Percentiles rank a stretch among this genome's conserved stretches.
Evolutionary conservation across 2,797 vertebrate genomes (phyloP).

Genomic region (Mus spretus): DNA sequence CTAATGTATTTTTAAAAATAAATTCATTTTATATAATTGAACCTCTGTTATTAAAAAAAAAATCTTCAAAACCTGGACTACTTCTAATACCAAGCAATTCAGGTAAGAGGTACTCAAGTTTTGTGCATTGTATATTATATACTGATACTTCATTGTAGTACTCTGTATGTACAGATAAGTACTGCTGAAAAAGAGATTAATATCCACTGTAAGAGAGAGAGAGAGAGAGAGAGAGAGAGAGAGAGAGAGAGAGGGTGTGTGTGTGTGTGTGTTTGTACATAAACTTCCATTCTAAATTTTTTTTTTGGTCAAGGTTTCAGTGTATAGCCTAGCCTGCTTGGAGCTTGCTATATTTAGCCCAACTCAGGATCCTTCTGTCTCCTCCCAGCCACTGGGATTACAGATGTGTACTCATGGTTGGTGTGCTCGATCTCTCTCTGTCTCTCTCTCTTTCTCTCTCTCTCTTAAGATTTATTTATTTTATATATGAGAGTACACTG

Average conservation of each 20-base stretch:
- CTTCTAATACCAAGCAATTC: not conserved
- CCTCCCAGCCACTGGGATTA: not conserved
- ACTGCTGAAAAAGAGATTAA: not conserved
- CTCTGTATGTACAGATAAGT: not conserved
- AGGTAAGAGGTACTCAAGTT: not conserved
- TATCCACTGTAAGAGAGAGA: not conserved
- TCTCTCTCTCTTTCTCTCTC: too few relatives aligned
- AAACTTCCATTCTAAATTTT: not conserved
- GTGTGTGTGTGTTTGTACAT: not conserved
- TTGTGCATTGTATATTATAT: not conserved
- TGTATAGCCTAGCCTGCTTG: not conserved
- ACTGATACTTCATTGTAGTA: not conserved
- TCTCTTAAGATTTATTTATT: too few relatives aligned
- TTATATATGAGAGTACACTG: too few relatives aligned
- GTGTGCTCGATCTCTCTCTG: too few relatives aligned
- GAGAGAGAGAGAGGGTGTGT: too few relatives aligned
- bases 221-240: too few relatives aligned
- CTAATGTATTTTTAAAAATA: constrained; percentile 5
- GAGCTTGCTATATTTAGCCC: not conserved
- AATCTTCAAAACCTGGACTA: not conserved
- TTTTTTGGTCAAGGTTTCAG: not conserved
- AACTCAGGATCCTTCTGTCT: not conserved
- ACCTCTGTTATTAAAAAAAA: not conserved
- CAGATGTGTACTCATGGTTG: not conserved
- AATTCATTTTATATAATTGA: not conserved